phyloP scores from a whole-genome alignment of 2,113 vertebrate species.

The Sula dactylatra region DNA sequence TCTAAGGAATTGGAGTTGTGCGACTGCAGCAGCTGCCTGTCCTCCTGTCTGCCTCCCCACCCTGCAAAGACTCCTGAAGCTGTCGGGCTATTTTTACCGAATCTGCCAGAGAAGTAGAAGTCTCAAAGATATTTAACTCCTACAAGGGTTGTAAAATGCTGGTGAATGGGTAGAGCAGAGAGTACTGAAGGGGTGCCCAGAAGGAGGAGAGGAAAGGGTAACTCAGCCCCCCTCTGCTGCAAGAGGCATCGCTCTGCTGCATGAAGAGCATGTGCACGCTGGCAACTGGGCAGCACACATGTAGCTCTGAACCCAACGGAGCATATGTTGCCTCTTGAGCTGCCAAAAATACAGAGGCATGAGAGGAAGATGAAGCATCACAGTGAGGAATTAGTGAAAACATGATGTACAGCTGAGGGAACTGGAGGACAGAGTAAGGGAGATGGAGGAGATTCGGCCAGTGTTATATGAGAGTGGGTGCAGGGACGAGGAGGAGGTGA shows the following conservation, averaged over 20 bases:
- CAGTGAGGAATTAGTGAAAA: not conserved
- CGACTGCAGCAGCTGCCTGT: not conserved
- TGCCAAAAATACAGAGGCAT: not conserved
- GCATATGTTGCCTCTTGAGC: not conserved
- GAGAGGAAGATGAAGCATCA: not conserved
- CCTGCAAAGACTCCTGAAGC: not conserved
- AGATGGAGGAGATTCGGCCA: not conserved
- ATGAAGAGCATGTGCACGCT: not conserved
- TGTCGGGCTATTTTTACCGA: not conserved
- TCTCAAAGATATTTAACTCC: not conserved
- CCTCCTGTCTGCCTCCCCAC: not conserved
- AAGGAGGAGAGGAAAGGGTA: not conserved
- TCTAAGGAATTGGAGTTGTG: not conserved
- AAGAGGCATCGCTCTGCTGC: accelerated
- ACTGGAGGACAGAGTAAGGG: not conserved
- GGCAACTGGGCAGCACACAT: not conserved
- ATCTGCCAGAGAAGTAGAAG: not conserved
- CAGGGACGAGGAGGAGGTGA: not conserved
- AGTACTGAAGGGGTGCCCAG: accelerated
- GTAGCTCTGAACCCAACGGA: not conserved
- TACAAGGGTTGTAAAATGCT: not conserved
- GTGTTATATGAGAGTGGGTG: accelerated
- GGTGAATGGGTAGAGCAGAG: not conserved
- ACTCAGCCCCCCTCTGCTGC: not conserved
- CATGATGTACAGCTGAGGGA: not conserved